phyloP scores from a whole-genome alignment of 2,888 invertebrate species.

The Bibio marci region DNA sequence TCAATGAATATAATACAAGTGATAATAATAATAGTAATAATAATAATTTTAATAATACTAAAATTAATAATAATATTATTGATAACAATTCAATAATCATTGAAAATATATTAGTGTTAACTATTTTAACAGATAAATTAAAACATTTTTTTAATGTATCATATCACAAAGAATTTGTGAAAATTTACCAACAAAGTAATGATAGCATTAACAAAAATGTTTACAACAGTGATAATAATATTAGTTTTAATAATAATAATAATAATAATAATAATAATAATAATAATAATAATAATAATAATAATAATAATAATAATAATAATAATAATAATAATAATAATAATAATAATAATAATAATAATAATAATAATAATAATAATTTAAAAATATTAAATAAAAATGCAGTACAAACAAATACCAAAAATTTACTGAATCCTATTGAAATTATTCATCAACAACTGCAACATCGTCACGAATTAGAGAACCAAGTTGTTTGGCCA shows the following conservation, averaged over 20 bases:
- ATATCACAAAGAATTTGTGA: constrained; percentile 21
- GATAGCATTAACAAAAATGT: constrained; percentile 5
- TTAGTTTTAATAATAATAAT: background rate
- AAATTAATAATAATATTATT: background rate
- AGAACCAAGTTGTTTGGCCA: too few species aligned
- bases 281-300: too few species aligned
- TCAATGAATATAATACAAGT: background rate
- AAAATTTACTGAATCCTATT: too few species aligned
- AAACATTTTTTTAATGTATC: constrained; percentile 22
- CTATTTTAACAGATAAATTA: constrained; percentile 28
- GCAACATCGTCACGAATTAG: constrained; percentile 11
- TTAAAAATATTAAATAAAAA: too few species aligned
- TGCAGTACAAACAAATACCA: too few species aligned
- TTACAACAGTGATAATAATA: background rate
- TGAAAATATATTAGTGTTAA: constrained; percentile 24
- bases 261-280: background rate
- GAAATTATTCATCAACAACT: background rate
- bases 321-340: too few species aligned
- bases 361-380: too few species aligned
- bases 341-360: too few species aligned
- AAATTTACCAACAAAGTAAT: constrained; percentile 21
- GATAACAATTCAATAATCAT: background rate
- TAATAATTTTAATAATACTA: constrained; percentile 2
- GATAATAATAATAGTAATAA: background rate
- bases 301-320: too few species aligned